Evolutionary conservation across 2,888 invertebrate genomes (phyloP).

Genomic region (Morpho helenor): DNA sequence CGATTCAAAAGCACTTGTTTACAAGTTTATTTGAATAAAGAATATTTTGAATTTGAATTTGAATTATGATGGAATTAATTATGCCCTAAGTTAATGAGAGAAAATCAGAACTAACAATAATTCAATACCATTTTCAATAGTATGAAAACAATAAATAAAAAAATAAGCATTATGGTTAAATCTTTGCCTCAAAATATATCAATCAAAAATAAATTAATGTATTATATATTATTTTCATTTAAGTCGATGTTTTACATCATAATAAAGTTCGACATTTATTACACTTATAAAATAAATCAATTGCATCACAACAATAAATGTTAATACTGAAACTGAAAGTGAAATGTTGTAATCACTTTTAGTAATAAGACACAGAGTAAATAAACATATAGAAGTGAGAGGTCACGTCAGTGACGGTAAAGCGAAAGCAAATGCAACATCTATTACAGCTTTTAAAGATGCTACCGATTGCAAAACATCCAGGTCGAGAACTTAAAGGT

Average conservation of each 20-base stretch:
- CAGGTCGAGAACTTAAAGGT: conserved; percentile 29
- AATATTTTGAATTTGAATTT: no score
- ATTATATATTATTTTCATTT: no score
- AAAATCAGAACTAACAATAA: no score
- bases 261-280: neutral
- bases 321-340: conserved; percentile 16
- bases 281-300: conserved; percentile 10
- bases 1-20: no score
- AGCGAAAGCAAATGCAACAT: conserved; percentile 29
- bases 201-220: no score
- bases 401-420: conserved; percentile 24
- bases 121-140: no score
- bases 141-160: no score
- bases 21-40: no score
- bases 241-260: neutral
- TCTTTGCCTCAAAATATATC: no score
- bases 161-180: no score
- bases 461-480: conserved; percentile 30
- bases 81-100: no score
- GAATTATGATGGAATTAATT: no score
- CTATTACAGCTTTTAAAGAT: conserved; percentile 28
- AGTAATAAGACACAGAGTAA: conserved; percentile 21
- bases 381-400: conserved; percentile 27
- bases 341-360: conserved; percentile 17
- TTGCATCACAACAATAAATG: conserved; percentile 8